phyloP scores from a whole-genome alignment of 1,140 invertebrate genomes.

The Pinna nobilis region DNA sequence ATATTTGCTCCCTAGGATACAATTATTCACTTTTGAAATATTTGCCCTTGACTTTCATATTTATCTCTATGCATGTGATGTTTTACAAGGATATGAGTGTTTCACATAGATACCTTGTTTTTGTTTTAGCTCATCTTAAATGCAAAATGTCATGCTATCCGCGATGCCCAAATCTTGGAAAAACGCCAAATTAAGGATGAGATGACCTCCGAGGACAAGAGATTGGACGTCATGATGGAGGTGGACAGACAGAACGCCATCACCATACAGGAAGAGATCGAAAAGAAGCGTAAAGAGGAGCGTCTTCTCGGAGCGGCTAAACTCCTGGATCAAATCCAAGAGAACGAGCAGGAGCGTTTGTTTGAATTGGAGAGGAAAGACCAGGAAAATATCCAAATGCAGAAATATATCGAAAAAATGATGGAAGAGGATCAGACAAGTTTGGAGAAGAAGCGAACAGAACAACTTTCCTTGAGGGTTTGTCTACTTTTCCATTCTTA shows the following conservation, averaged over 20 bases:
- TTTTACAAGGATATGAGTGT: background rate
- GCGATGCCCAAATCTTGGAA: constrained; percentile 75
- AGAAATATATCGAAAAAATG: constrained; percentile 72
- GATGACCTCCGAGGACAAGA: constrained; percentile 71
- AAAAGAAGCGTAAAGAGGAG: constrained; percentile 70
- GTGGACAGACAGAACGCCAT: constrained; percentile 73
- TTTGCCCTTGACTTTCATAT: no score
- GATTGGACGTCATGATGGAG: constrained; percentile 75
- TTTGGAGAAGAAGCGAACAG: constrained; percentile 65
- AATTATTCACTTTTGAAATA: no score
- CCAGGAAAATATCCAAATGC: constrained; percentile 73
- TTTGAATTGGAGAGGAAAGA: constrained; percentile 73
- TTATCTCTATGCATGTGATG: no score
- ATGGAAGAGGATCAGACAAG: constrained; percentile 70
- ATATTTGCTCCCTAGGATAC: no score
- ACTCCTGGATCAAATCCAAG: constrained; percentile 73
- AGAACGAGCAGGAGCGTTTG: constrained; percentile 72
- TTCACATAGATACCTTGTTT: background rate
- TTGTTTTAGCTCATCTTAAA: constrained; percentile 72
- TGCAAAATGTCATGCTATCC: constrained; percentile 75
- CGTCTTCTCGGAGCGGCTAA: constrained; percentile 70
- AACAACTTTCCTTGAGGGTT: constrained; percentile 68
- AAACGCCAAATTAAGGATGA: constrained; percentile 70
- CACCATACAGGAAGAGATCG: constrained; percentile 73
- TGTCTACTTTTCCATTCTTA: no score